These are phyloP conservation scores for Propithecus coquereli DNA, from an alignment of 2,113 vertebrate genomes.

Conservation along the genomic window DNA sequence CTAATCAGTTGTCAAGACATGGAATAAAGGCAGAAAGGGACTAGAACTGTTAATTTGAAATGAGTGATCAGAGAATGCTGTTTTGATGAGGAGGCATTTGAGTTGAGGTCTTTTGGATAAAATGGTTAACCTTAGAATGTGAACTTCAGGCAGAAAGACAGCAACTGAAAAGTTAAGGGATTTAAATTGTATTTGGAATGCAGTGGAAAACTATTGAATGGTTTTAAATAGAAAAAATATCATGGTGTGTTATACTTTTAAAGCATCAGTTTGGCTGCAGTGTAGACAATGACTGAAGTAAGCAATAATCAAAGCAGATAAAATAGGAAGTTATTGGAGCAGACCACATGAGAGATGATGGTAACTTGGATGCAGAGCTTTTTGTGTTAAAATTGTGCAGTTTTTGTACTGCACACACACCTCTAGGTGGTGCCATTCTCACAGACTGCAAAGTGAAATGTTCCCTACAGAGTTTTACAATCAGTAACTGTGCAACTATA, in stretches of 20 bases:
- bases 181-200: not conserved
- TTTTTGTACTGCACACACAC: not conserved
- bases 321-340: not conserved
- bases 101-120: not conserved
- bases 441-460: not conserved
- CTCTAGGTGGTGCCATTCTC: not conserved
- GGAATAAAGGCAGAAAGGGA: not conserved
- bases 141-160: not conserved
- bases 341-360: not conserved
- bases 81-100: not conserved
- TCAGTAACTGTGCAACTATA: not conserved
- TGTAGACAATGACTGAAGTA: not conserved
- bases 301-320: not conserved
- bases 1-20: not conserved
- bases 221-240: not conserved
- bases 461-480: not conserved
- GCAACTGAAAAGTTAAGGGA: not conserved
- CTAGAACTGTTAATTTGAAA: not conserved
- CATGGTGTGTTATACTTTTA: not conserved
- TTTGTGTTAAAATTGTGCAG: rapidly evolving
- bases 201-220: not conserved
- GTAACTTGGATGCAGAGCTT: rapidly evolving
- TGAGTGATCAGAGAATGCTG: not conserved
- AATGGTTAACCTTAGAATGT: not conserved
- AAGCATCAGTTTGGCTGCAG: not conserved